Percentiles rank a stretch among this genome's conserved stretches.
Evolutionary conservation across 2,113 vertebrate species (phyloP).

Genomic region (Ardeotis arabs): DNA sequence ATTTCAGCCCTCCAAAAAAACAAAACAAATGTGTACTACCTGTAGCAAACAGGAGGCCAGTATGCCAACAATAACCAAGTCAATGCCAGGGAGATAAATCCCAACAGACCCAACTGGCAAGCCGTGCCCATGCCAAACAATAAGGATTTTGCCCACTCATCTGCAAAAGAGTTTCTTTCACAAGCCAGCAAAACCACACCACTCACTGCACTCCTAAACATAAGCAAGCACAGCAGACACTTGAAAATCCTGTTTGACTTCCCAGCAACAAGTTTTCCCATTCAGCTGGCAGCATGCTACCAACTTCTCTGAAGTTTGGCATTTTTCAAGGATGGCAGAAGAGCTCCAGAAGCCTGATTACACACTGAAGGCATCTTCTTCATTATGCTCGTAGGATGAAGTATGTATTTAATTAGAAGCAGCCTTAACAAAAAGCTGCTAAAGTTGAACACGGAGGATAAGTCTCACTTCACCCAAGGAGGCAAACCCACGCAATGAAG

Average conservation of each 20-base stretch:
- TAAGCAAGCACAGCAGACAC: background rate
- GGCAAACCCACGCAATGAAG: background rate
- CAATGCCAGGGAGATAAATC: background rate
- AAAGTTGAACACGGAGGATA: background rate
- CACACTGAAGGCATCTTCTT: background rate
- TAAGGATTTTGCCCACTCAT: background rate
- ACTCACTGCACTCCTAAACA: background rate
- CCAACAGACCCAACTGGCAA: rapidly evolving
- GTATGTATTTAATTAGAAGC: background rate
- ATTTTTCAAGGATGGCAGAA: background rate
- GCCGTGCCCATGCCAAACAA: background rate
- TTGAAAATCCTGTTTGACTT: background rate
- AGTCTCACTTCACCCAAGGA: background rate
- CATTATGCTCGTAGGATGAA: background rate
- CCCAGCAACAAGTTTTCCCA: background rate
- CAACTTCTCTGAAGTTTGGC: background rate
- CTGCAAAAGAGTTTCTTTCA: background rate
- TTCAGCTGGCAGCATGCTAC: background rate
- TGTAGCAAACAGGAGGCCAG: background rate
- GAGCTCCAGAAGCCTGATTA: background rate
- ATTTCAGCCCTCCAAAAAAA: background rate
- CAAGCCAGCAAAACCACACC: background rate
- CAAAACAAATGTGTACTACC: background rate
- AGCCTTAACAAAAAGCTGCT: background rate
- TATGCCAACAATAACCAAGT: rapidly evolving